Base-by-base conservation (phyloP, 2,888 invertebrate species). In the Ctena decussata region DNA sequence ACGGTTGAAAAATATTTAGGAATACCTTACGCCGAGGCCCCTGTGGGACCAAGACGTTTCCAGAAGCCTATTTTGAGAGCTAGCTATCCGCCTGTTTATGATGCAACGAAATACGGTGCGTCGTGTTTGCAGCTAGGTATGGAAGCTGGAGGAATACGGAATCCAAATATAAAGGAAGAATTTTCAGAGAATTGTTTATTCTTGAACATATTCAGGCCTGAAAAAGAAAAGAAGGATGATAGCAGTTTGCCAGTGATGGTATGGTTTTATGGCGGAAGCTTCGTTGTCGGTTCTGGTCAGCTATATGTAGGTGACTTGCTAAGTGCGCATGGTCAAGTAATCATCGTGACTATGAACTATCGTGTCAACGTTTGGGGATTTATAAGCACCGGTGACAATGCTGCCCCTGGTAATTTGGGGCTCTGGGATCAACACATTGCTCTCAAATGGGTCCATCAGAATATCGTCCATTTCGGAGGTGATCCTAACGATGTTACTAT, bases 341-440 rank as follows among this genome's bases (percentile, higher is more conserved):
- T 89, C 35, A 82, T 89, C 21, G 83, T 90, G 1, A 89, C 89
- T 12, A 82, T 92, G 0, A 90, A 92, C 78, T 91, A 91, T 44
- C 69, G 91, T n/a, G 72, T 92, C 8, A 84, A 82, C 5, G 57
- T 85, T 1, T 82, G 89, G 37, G 91, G 92, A 12, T 93, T 93
- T 81, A 53, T 93, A 44, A 84, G 86, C 46, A 81, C 89, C 11
- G 81, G 79, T 21, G 75, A 85, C 30, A 35, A 80, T 0, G 30
- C 77, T 11, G 60, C 85, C 12, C 88, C 85, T 15, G 92, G 92
- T 21, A 92, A 92, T 77, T 83, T 76, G 65, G 92, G 92, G 0
- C 72, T 92, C 24, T 90, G 87, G 80, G 92, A 92, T 74, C 91
- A 91, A 72, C 77, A 87, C 6, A 21, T 82, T 35, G 92, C 91